Conservation (phyloP, 2,888 invertebrate genomes). For the Rhorus exstirpatorius region DNA sequence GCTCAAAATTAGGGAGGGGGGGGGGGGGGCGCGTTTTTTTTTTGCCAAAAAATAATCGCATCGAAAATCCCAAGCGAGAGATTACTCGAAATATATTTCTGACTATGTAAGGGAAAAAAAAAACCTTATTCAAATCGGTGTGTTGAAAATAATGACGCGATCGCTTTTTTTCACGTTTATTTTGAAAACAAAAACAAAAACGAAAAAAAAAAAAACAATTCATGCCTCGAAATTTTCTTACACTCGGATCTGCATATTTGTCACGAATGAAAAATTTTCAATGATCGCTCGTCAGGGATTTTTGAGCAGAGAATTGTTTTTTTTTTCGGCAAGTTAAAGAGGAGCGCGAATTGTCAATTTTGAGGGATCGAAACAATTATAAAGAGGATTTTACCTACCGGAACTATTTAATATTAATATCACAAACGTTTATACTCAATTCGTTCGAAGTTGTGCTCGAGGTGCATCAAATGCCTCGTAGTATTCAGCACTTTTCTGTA, state of each 20-base stretch:
- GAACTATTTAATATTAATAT: slow-evolving; percentile 83
- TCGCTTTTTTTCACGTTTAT: background rate
- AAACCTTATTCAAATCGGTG: slow-evolving; percentile 20
- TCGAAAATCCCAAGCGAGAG: background rate
- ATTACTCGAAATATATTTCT: background rate
- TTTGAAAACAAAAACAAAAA: too few species aligned
- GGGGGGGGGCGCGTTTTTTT: background rate
- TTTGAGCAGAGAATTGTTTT: background rate
- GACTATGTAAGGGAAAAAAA: background rate
- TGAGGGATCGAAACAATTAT: slow-evolving; percentile 37
- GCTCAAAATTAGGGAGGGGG: background rate
- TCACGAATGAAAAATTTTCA: background rate
- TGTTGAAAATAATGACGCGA: slow-evolving; percentile 6
- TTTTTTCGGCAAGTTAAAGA: slow-evolving; percentile 5
- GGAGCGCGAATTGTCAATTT: background rate
- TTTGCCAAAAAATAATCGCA: background rate
- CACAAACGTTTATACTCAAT: slow-evolving; percentile 83
- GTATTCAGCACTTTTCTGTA: slow-evolving; percentile 75
- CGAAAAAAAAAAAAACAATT: too few species aligned
- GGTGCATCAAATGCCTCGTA: slow-evolving; percentile 69
- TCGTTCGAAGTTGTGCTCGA: slow-evolving; percentile 75
- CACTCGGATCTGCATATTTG: background rate
- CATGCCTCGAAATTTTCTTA: background rate
- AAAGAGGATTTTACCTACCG: slow-evolving; percentile 70
- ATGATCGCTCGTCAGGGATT: background rate